These are phyloP conservation scores for Ptychoptera albimana DNA, from an alignment of 2,888 invertebrate species.

Conservation along the genomic window DNA sequence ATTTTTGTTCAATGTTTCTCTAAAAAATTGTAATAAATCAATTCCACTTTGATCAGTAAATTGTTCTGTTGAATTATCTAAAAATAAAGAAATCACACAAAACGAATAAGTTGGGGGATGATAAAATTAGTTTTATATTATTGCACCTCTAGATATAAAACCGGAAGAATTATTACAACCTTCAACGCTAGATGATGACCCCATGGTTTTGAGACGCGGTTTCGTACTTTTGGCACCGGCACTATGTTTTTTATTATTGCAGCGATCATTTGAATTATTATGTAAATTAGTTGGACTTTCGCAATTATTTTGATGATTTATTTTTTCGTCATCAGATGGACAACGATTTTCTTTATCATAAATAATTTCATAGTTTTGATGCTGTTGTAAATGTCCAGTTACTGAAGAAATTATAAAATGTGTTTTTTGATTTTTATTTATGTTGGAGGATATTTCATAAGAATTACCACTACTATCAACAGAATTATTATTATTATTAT, in stretches of 20 bases:
- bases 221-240: slow-evolving; percentile 28
- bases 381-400: slow-evolving; percentile 9
- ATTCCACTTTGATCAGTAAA: slow-evolving; percentile 57
- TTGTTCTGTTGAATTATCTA: slow-evolving; percentile 61
- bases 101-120: neutral
- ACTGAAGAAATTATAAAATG: slow-evolving; percentile 9
- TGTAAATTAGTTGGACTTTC: slow-evolving; percentile 15
- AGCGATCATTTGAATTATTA: neutral
- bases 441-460: too few species aligned
- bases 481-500: too few species aligned
- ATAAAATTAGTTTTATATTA: neutral
- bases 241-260: slow-evolving; percentile 23
- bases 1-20: slow-evolving; percentile 80
- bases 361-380: slow-evolving; percentile 4
- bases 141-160: slow-evolving; percentile 37
- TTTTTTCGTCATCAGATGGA: slow-evolving; percentile 16
- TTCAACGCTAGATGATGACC: slow-evolving; percentile 32
- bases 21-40: slow-evolving; percentile 76
- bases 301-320: neutral
- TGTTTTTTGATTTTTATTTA: neutral
- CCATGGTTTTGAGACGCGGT: slow-evolving; percentile 29
- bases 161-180: slow-evolving; percentile 36
- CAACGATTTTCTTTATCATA: slow-evolving; percentile 23
- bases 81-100: slow-evolving; percentile 11
- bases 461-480: too few species aligned